A percentile compares a stretch with the other conserved stretches of the same genome.
phyloP scores from a whole-genome alignment of 2,113 vertebrate species.

The Toxotes jaculatrix region DNA sequence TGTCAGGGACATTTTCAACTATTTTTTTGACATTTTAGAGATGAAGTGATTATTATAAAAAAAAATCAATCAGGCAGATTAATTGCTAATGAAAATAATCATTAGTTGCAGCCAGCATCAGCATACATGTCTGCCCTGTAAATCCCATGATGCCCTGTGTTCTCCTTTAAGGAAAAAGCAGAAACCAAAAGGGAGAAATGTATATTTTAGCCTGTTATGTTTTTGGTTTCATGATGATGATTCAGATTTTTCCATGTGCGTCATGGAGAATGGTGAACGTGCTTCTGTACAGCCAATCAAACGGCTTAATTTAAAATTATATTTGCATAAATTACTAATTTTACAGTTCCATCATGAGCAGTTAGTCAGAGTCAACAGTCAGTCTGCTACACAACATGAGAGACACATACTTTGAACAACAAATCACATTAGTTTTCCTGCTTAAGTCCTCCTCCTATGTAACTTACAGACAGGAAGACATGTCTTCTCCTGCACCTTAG shows the following conservation, averaged over 20 bases:
- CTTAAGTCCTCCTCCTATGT: neutral
- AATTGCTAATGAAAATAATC: neutral
- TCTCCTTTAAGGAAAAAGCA: neutral
- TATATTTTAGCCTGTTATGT: too few relatives aligned
- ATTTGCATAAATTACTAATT: neutral
- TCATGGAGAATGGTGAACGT: neutral
- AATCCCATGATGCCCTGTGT: neutral
- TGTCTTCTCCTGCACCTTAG: neutral
- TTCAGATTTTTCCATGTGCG: neutral
- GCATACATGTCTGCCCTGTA: neutral
- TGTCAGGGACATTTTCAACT: too few relatives aligned
- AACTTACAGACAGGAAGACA: neutral
- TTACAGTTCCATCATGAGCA: too few relatives aligned
- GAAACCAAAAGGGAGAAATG: too few relatives aligned
- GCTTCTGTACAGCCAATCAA: neutral
- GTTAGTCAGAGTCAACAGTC: too few relatives aligned
- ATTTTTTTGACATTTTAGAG: neutral
- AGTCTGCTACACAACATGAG: neutral
- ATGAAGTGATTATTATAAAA: too few relatives aligned
- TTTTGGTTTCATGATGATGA: too few relatives aligned
- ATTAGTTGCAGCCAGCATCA: neutral
- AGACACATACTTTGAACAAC: neutral
- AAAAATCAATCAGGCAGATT: neutral
- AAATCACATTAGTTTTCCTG: too few relatives aligned
- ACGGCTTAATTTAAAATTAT: neutral